phyloP scores from a whole-genome alignment of 2,888 invertebrate genomes.

The Ornithoptera alexandrae region DNA sequence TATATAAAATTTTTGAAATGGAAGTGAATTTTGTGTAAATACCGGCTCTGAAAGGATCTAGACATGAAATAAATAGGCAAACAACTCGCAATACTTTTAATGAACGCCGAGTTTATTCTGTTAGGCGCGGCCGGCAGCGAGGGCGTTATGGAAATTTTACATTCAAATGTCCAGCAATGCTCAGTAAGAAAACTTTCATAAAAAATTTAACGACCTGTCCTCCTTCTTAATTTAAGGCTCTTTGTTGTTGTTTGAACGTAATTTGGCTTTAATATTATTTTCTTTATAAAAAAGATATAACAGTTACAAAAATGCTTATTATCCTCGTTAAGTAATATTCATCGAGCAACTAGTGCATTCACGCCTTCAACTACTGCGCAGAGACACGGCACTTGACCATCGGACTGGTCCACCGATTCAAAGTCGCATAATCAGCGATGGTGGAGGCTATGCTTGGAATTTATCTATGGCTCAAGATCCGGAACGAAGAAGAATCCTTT shows the following conservation, averaged over 20 bases:
- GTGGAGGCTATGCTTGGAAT: too few species aligned
- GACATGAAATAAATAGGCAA: conserved; percentile 4
- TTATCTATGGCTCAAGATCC: too few species aligned
- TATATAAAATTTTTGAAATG: not conserved
- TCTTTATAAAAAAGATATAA: too few species aligned
- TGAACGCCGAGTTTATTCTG: not conserved
- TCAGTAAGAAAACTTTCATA: not conserved
- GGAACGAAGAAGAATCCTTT: too few species aligned
- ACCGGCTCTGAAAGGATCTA: not conserved
- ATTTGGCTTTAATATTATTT: not conserved
- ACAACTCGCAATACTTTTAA: conserved; percentile 4
- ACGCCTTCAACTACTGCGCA: too few species aligned
- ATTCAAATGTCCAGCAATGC: not conserved
- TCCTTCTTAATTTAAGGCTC: not conserved
- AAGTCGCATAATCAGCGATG: too few species aligned
- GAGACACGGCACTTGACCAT: too few species aligned
- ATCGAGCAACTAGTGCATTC: too few species aligned
- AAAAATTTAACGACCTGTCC: conserved; percentile 7
- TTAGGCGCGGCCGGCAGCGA: not conserved
- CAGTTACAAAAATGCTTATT: too few species aligned
- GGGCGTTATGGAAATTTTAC: conserved; percentile 5
- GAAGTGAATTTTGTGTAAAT: not conserved
- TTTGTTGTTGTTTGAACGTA: not conserved
- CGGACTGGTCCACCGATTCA: too few species aligned
- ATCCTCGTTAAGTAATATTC: too few species aligned